Percentiles rank a stretch among this genome's conserved stretches.
These are phyloP conservation scores for Monarcha castaneiventris DNA, from an alignment of 2,113 vertebrate species.

Conservation along the genomic window DNA sequence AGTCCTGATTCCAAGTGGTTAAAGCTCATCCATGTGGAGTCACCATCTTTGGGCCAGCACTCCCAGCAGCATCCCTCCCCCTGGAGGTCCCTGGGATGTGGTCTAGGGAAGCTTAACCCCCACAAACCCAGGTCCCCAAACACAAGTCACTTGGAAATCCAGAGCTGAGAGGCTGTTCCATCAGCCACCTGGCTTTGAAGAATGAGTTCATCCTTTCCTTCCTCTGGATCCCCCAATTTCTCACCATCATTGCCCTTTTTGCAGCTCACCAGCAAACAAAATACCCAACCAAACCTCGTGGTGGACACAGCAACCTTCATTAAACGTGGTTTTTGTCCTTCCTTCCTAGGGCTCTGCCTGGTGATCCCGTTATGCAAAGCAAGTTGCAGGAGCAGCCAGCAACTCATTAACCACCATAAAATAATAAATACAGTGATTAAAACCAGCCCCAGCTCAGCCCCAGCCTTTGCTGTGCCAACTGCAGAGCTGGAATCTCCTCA, in stretches of 20 bases:
- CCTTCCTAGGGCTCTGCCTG: neutral
- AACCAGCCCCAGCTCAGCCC: neutral
- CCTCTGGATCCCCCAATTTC: neutral
- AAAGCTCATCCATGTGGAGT: neutral
- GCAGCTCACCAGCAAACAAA: neutral
- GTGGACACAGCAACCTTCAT: neutral
- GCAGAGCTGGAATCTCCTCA: neutral
- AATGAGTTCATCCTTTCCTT: neutral
- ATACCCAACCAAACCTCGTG: fast-evolving
- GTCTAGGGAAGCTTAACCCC: neutral
- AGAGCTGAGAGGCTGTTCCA: neutral
- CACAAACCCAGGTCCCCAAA: neutral
- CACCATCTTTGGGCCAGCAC: neutral
- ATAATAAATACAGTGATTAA: neutral
- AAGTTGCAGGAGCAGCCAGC: neutral
- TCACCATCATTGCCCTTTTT: fast-evolving
- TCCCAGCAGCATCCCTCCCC: neutral
- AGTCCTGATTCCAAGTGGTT: neutral
- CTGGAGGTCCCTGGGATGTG: neutral
- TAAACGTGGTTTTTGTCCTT: neutral
- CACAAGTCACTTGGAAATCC: neutral
- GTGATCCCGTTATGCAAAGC: neutral
- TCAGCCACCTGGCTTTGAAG: neutral
- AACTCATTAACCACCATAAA: neutral
- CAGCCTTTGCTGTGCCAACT: neutral